phyloP scores from a whole-genome alignment of 2,888 invertebrate genomes.

The Pseudococcus longispinus region DNA sequence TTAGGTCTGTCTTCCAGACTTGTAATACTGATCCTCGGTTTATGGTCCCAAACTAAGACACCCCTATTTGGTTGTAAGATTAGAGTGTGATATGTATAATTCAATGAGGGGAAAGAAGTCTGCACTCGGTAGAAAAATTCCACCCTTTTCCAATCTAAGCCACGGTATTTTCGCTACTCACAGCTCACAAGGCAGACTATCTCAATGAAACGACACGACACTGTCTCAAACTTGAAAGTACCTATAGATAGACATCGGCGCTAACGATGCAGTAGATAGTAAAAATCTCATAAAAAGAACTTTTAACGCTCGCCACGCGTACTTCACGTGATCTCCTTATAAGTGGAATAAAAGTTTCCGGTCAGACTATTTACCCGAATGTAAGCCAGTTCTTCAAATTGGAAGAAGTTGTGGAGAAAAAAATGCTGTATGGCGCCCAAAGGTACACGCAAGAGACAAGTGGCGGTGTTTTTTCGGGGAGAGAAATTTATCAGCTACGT shows the following conservation, averaged over 20 bases:
- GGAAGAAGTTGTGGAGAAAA: neutral
- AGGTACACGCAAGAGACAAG: neutral
- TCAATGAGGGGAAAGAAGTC: too few relatives aligned
- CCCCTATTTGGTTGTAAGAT: too few relatives aligned
- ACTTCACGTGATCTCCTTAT: neutral
- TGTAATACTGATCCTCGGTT: too few relatives aligned
- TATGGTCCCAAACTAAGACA: too few relatives aligned
- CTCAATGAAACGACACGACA: too few relatives aligned
- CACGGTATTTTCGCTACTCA: too few relatives aligned
- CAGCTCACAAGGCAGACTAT: too few relatives aligned
- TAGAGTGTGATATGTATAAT: too few relatives aligned
- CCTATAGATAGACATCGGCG: neutral
- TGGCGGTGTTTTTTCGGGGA: neutral
- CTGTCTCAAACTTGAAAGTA: too few relatives aligned
- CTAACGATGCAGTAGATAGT: neutral
- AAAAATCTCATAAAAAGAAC: slow-evolving; percentile 24
- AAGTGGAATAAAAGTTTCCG: slow-evolving; percentile 24
- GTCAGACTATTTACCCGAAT: neutral
- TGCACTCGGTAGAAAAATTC: too few relatives aligned
- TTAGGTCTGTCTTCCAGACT: too few relatives aligned
- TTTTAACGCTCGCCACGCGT: neutral
- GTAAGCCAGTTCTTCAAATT: neutral
- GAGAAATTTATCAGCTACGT: slow-evolving; percentile 27
- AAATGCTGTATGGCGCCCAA: neutral
- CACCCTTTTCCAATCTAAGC: too few relatives aligned